Evolutionary conservation across 2,888 invertebrate species (phyloP).

Genomic region (Stegana nigrithorax): DNA sequence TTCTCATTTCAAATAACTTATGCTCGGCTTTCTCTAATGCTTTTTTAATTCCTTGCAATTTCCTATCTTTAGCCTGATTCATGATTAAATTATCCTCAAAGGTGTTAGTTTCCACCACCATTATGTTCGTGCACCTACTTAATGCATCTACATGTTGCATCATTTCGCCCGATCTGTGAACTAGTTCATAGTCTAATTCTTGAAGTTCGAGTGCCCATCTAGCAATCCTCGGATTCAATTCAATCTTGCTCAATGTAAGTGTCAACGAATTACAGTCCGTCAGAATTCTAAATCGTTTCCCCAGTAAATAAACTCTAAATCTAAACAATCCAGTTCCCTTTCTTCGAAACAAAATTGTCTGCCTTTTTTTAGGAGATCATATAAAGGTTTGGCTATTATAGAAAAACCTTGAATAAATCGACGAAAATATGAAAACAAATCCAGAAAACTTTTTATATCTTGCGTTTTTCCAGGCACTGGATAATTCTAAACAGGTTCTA

Average conservation of each 20-base stretch:
- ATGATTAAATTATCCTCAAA: constrained; percentile 19
- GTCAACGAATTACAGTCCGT: not conserved
- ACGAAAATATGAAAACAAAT: not conserved
- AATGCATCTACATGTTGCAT: constrained; percentile 21
- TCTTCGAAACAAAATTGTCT: no score
- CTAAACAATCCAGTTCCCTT: not conserved
- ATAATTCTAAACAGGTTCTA: not conserved
- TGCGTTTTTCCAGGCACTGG: not conserved
- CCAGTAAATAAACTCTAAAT: not conserved
- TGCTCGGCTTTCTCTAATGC: constrained; percentile 7
- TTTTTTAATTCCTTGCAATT: not conserved
- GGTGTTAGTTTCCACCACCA: constrained; percentile 9
- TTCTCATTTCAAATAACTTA: not conserved
- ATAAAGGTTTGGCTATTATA: not conserved
- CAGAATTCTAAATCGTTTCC: constrained; percentile 20
- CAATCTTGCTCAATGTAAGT: not conserved
- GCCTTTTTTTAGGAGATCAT: not conserved
- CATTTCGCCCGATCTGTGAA: constrained; percentile 26
- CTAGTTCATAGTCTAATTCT: constrained; percentile 34
- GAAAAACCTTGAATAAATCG: not conserved
- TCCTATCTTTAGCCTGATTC: constrained; percentile 2
- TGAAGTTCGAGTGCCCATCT: constrained; percentile 8
- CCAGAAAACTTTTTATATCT: not conserved
- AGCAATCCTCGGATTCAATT: not conserved
- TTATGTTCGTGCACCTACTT: constrained; percentile 1